Evolutionary conservation across 2,113 vertebrate genomes (phyloP), one percentile per base, ranked within the genome.

Genomic region (Dipodomys stephensi): DNA sequence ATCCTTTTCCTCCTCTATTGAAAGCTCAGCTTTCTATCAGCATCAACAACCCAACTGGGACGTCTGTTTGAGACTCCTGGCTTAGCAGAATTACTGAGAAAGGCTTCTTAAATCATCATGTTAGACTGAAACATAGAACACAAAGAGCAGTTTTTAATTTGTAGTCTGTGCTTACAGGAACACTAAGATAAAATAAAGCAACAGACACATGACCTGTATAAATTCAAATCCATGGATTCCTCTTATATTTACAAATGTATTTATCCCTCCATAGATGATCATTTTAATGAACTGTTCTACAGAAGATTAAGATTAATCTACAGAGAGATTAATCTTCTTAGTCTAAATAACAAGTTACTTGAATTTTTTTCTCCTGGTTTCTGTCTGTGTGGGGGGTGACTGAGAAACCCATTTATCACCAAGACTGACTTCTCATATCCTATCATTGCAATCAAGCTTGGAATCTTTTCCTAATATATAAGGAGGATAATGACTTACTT

Each of bases 101-200:
- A 83, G 16, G 16, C 16, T 83, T 87, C 76, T 86, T 88, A 76
- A 89, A 72, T 92, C 79, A 94, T 77, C 13, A 79, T 7, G 64
- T 80, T 83, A 81, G 83, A 89, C 2, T 9, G 57, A 83, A 7
- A 4, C 83, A 88, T n/a, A 15, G 28, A 28, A 44, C 27, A 92
- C 84, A 80, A 94, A 91, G 13, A 71, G 88, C 65, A 74, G 35
- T 72, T 95, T 94, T 90, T 94, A 85, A 95, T 94, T 92, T 94
- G 27, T 13, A 68, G 13, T 74, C 77, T 87, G 49, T 93, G 76
- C 90, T 78, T 92, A 92, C 69, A 62, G 25, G 74, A 94, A 82
- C 3, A 93, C 49, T 81, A 90, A 87, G 71, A 28, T 39, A 64
- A 32, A 87, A 91, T 35, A 80, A 90, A 95, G 76, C 39, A 92